Base-by-base conservation (phyloP, 2,113 vertebrate genomes). In the Channa argus region DNA sequence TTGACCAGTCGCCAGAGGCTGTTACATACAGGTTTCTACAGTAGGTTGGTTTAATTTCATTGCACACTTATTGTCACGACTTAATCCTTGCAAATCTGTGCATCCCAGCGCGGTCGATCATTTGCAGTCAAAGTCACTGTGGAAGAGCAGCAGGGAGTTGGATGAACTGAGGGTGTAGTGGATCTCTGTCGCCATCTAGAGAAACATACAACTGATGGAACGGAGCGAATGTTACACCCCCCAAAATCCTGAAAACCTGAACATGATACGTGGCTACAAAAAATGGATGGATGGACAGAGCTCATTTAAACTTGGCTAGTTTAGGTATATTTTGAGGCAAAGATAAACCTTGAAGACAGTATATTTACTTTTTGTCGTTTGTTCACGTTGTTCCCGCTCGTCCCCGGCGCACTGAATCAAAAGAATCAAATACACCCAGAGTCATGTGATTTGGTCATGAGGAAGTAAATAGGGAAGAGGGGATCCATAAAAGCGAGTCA, bases 371-470 rank as follows among this genome's bases (percentile, higher is more conserved):
- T 10, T 24, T 24, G 24, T 24, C 24, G 24, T 24, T 36, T 0
- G 7, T 5, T 36, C 11, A 2, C 41, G 6, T 41, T 58, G 55
- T 45, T 3, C 38, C 71, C 67, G 61, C 61, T 5, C 15, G 3
- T n/a, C 63, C 66, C 65, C 79, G 78, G 84, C 6, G 39, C 55
- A 46, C 54, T 6, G 43, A 0, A 6, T 46, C 53, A 13, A 0
- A 0, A 0, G 24, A 86, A 92, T 80, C 77, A 49, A 91, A 81
- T 87, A 14, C 68, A 83, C 83, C 78, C 78, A 33, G 4, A 79
- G 86, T 93, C 92, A 93, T 74, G 82, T 92, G 92, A 4, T 66
- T 66, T 41, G 53, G 81, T 93, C 92, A 91, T 83, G 90, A 89
- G 92, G 88, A 88, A 80, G 87, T 90, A 91, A 93, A 92, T 76